Conservation (phyloP, 1,140 invertebrate species). For the Halyomorpha halys region DNA sequence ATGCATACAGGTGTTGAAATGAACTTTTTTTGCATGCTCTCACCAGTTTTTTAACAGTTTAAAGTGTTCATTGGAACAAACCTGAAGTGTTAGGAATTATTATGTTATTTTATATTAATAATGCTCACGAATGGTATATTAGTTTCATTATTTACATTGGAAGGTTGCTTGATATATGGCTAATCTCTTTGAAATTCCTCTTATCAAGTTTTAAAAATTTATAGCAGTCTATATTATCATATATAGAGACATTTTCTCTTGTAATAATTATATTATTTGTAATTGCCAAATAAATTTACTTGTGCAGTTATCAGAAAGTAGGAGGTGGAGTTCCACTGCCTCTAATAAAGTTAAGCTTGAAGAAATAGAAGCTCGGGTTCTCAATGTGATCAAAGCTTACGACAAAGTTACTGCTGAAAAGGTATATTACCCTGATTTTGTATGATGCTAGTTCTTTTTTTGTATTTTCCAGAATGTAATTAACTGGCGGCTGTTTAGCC, state of each 20-base stretch:
- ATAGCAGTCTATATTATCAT: too few relatives aligned
- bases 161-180: too few relatives aligned
- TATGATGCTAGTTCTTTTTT: conserved; percentile 33
- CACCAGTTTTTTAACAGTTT: too few relatives aligned
- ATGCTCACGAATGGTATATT: too few relatives aligned
- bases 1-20: too few relatives aligned
- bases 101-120: too few relatives aligned
- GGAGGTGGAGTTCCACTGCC: conserved; percentile 11
- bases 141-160: too few relatives aligned
- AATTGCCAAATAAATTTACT: not conserved
- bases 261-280: not conserved
- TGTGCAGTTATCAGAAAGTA: conserved; percentile 6
- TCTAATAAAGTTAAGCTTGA: conserved; percentile 29
- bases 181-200: too few relatives aligned
- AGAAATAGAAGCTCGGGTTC: conserved; percentile 58
- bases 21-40: too few relatives aligned
- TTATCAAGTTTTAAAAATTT: too few relatives aligned
- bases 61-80: too few relatives aligned
- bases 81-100: too few relatives aligned
- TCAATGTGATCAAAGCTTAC: conserved; percentile 65
- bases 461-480: conserved; percentile 53
- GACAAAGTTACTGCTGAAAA: conserved; percentile 68
- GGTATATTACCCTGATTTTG: conserved; percentile 46
- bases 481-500: conserved; percentile 57
- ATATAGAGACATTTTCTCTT: not conserved